phyloP scores from a whole-genome alignment of 2,797 vertebrate species.

The Hoplostethus atlanticus region DNA sequence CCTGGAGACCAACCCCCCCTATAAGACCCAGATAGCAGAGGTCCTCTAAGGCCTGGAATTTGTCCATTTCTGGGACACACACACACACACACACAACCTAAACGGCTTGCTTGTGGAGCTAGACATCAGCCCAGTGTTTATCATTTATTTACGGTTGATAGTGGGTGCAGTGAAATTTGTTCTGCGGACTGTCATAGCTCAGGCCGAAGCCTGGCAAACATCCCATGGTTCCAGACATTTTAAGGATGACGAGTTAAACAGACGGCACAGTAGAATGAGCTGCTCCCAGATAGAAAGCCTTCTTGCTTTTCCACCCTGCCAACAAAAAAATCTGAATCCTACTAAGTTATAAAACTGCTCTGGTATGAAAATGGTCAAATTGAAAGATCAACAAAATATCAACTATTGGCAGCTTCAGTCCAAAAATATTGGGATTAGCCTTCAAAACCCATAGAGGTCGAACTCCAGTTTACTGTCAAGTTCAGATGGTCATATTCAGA shows the following conservation, averaged over 20 bases:
- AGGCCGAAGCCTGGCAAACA: constrained; percentile 5
- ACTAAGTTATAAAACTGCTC: no score
- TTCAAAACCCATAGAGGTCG: no score
- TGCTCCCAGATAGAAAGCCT: neutral
- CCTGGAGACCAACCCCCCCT: neutral
- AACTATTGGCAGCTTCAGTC: no score
- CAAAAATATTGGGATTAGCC: no score
- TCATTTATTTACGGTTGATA: constrained; percentile 20
- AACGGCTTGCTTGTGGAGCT: neutral
- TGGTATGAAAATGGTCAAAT: no score
- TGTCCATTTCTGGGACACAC: constrained; percentile 25
- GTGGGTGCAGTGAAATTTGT: constrained; percentile 15
- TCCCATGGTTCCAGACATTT: no score
- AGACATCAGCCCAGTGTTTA: neutral
- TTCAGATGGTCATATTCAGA: neutral
- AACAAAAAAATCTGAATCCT: no score
- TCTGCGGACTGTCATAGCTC: constrained; percentile 19
- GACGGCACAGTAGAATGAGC: neutral
- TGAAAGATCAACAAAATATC: no score
- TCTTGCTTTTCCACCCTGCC: no score
- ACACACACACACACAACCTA: neutral
- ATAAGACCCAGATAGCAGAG: constrained; percentile 48
- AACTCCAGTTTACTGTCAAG: neutral
- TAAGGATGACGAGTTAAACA: no score
- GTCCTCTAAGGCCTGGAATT: constrained; percentile 41